Evolutionary conservation across 64 coral and sea anemone species (phyloP).

Genomic region (Actinia tenebrosa): DNA sequence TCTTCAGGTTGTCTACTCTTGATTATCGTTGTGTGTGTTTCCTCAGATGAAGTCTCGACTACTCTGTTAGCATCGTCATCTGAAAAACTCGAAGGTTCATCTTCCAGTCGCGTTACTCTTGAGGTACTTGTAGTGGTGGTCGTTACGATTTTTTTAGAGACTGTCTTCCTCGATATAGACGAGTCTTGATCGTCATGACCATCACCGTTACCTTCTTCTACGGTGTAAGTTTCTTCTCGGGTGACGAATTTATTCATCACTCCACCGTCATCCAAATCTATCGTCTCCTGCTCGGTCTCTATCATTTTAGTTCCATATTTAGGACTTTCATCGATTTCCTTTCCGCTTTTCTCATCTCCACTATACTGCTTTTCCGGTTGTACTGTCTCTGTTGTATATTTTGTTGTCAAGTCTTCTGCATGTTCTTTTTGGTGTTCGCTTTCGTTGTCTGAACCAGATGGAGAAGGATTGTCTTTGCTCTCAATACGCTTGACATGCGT

Average conservation of each 20-base stretch:
- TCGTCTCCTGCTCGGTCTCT: neutral
- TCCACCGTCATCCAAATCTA: conserved; percentile 14
- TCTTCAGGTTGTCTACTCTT: conserved; percentile 2
- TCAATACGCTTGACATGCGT: neutral
- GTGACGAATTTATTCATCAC: neutral
- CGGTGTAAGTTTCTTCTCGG: neutral
- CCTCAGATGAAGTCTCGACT: neutral
- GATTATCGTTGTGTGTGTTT: neutral
- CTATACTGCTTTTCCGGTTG: neutral
- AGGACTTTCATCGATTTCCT: neutral
- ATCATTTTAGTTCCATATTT: neutral
- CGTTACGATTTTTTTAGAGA: neutral
- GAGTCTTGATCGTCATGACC: neutral
- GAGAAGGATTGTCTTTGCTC: neutral
- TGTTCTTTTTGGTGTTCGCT: neutral
- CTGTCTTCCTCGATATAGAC: neutral
- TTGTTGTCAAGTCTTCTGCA: neutral
- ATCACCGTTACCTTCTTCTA: neutral
- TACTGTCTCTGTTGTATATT: neutral
- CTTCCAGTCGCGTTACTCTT: neutral
- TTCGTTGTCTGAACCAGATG: conserved; percentile 1
- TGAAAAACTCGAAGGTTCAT: neutral
- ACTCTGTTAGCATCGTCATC: conserved; percentile 3
- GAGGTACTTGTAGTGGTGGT: conserved; percentile 2
- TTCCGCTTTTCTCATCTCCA: neutral